These are phyloP conservation scores for Malurus melanocephalus DNA, from an alignment of 2,113 vertebrate species.

Conservation along the genomic window DNA sequence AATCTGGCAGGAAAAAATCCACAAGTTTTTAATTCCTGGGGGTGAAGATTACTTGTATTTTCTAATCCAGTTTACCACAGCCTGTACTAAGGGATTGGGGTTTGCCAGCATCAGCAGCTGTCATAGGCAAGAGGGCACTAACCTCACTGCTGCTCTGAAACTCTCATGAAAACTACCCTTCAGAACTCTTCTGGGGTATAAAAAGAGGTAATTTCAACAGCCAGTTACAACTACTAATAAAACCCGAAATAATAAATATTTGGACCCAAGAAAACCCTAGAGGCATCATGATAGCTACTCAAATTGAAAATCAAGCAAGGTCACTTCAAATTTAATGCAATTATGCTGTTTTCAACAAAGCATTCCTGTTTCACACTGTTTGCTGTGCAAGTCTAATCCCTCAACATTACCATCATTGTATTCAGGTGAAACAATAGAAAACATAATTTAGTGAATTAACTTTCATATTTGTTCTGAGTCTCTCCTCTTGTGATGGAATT, in stretches of 20 bases:
- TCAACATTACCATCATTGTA: rapidly evolving
- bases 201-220: not conserved
- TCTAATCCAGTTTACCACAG: not conserved
- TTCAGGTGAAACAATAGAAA: not conserved
- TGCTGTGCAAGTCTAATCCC: not conserved
- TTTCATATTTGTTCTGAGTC: not conserved
- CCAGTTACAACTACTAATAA: not conserved
- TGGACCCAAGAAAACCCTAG: not conserved
- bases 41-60: not conserved
- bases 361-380: not conserved
- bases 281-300: not conserved
- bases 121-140: not conserved
- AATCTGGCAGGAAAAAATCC: not conserved
- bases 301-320: not conserved
- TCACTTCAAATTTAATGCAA: not conserved
- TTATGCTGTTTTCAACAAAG: not conserved
- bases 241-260: not conserved
- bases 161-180: not conserved
- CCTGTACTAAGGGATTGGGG: not conserved
- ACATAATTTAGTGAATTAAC: not conserved
- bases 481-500: not conserved
- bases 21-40: not conserved
- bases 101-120: not conserved
- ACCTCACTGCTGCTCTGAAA: not conserved
- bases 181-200: not conserved